Conservation (phyloP, 2,797 vertebrate species). For the Gymnodraco acuticeps region DNA sequence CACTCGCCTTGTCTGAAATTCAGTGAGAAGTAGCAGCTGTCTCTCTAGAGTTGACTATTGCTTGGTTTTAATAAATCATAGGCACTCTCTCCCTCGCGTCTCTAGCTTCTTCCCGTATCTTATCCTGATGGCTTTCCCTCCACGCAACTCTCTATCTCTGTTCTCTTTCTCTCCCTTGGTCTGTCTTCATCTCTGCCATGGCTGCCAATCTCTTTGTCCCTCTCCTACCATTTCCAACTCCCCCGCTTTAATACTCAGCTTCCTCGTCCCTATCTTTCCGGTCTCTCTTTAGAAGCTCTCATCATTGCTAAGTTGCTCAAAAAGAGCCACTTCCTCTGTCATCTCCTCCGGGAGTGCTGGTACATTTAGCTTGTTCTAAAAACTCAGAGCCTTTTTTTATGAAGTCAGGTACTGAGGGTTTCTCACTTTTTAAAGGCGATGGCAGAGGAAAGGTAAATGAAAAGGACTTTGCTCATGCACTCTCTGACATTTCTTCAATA, state of each 20-base stretch:
- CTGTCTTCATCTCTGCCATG: slow-evolving; percentile 61
- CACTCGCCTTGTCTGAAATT: slow-evolving; percentile 46
- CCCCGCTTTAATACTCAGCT: slow-evolving; percentile 43
- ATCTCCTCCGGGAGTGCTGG: slow-evolving; percentile 41
- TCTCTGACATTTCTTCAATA: slow-evolving; percentile 13
- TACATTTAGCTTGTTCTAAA: slow-evolving; percentile 44
- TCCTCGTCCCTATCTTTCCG: slow-evolving; percentile 37
- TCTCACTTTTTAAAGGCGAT: slow-evolving; percentile 34
- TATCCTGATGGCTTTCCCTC: slow-evolving; percentile 48
- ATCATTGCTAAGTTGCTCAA: slow-evolving; percentile 56
- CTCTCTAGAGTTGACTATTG: slow-evolving; percentile 48
- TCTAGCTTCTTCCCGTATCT: slow-evolving; percentile 58
- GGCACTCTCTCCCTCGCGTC: slow-evolving; percentile 37
- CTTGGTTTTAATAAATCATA: slow-evolving; percentile 71
- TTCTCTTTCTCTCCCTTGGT: slow-evolving; percentile 41
- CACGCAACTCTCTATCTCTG: slow-evolving; percentile 40
- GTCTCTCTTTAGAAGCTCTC: slow-evolving; percentile 56
- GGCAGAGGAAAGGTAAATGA: slow-evolving; percentile 30
- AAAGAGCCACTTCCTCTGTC: slow-evolving; percentile 49
- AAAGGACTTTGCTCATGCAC: not conserved
- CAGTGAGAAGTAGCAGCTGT: slow-evolving; percentile 69
- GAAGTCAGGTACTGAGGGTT: slow-evolving; percentile 35
- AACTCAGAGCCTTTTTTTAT: slow-evolving; percentile 47
- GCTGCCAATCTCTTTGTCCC: slow-evolving; percentile 65
- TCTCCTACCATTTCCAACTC: slow-evolving; percentile 41